Conservation (phyloP, 1,140 invertebrate species). For the Acarapis woodi region DNA sequence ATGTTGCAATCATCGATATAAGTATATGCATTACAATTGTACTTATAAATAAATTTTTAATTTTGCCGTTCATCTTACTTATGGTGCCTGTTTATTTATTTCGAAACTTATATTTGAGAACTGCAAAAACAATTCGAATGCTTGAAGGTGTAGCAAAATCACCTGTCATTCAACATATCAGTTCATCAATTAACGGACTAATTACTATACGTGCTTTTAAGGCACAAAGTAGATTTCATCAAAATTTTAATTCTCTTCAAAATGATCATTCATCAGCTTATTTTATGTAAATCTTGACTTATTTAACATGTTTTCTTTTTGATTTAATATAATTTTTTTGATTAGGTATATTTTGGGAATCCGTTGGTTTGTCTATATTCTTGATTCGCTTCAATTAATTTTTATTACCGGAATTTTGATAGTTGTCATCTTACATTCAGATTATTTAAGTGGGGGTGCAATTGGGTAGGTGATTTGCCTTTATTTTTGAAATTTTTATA, state of each 20-base stretch:
- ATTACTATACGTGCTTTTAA: conserved; percentile 20
- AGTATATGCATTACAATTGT: neutral
- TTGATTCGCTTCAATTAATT: neutral
- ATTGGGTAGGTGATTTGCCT: too few relatives aligned
- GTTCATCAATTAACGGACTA: conserved; percentile 20
- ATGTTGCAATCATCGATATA: neutral
- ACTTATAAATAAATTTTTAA: neutral
- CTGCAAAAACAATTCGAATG: neutral
- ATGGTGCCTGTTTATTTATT: neutral
- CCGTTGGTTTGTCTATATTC: neutral
- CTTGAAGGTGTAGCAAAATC: conserved; percentile 1
- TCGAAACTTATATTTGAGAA: neutral
- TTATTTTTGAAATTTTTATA: too few relatives aligned
- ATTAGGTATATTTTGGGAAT: neutral
- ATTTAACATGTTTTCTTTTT: neutral
- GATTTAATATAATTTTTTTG: neutral
- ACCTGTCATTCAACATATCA: conserved; percentile 23
- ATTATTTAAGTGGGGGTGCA: too few relatives aligned
- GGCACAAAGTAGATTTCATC: conserved; percentile 28
- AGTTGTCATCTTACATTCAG: too few relatives aligned
- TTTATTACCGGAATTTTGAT: neutral
- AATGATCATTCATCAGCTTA: conserved; percentile 20
- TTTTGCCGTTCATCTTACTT: neutral
- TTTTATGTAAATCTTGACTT: conserved; percentile 39
- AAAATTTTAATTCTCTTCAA: conserved; percentile 22